Evolutionary conservation across 2,113 vertebrate genomes (phyloP).

Genomic region (Myrmecobius fasciatus): DNA sequence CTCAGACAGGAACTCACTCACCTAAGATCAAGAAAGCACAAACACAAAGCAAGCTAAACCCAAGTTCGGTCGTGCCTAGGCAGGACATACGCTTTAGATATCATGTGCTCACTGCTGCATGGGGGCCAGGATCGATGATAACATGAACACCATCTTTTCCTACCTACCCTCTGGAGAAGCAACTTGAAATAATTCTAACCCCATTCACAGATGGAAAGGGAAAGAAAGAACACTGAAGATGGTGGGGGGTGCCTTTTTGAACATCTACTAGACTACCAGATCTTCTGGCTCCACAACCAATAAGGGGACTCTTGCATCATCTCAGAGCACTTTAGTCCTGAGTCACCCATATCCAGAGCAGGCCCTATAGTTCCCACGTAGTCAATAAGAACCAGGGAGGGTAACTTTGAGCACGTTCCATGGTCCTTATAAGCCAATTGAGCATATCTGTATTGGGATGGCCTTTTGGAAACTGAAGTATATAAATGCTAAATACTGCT

Average conservation of each 20-base stretch:
- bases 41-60: background rate
- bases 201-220: background rate
- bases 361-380: background rate
- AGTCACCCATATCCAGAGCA: background rate
- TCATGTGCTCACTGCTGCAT: background rate
- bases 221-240: background rate
- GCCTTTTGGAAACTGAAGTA: background rate
- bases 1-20: background rate
- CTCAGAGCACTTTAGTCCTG: background rate
- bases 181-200: background rate
- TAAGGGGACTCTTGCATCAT: background rate
- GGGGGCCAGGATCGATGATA: background rate
- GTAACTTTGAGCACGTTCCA: background rate
- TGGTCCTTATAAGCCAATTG: background rate
- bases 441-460: background rate
- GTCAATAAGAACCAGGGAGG: background rate
- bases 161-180: background rate
- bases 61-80: background rate
- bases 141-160: background rate
- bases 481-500: background rate
- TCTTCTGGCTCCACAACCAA: background rate
- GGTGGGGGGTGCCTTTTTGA: background rate
- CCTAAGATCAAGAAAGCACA: background rate
- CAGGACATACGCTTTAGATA: background rate
- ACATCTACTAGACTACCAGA: background rate